Conservation (phyloP, 2,888 invertebrate species). For the Cynaeus angustus region DNA sequence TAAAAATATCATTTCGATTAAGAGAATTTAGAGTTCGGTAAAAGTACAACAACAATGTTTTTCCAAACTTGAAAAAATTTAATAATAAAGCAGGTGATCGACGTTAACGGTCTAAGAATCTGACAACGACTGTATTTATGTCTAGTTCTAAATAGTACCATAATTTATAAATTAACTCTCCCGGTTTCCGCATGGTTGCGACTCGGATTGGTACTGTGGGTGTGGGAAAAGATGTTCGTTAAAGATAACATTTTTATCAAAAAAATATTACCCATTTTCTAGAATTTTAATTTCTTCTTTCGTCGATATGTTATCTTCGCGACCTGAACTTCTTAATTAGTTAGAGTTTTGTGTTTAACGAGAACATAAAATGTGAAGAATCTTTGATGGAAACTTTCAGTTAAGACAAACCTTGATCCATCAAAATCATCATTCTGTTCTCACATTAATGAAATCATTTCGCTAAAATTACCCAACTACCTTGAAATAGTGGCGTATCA, state of each 20-base stretch:
- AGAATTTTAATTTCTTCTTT: neutral
- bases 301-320: neutral
- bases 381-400: neutral
- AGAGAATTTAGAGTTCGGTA: too few relatives aligned
- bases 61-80: neutral
- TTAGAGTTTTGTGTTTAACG: neutral
- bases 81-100: slow-evolving; percentile 2
- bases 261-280: neutral
- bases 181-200: slow-evolving; percentile 6
- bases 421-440: neutral
- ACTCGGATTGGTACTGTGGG: slow-evolving; percentile 6
- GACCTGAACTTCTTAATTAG: slow-evolving; percentile 8
- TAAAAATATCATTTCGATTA: too few relatives aligned
- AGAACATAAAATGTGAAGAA: neutral
- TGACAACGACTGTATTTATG: slow-evolving; percentile 2
- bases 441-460: neutral
- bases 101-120: slow-evolving; percentile 3
- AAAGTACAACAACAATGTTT: too few relatives aligned
- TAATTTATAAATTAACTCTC: slow-evolving; percentile 8
- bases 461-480: neutral
- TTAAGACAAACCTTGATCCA: neutral
- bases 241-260: slow-evolving; percentile 5
- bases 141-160: neutral
- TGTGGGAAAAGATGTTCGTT: slow-evolving; percentile 16
- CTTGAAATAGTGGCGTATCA: slow-evolving; percentile 3